Evolutionary conservation across 53 echinoderm and acorn worm genomes (phyloP).

Genomic region (Henricia sp.): DNA sequence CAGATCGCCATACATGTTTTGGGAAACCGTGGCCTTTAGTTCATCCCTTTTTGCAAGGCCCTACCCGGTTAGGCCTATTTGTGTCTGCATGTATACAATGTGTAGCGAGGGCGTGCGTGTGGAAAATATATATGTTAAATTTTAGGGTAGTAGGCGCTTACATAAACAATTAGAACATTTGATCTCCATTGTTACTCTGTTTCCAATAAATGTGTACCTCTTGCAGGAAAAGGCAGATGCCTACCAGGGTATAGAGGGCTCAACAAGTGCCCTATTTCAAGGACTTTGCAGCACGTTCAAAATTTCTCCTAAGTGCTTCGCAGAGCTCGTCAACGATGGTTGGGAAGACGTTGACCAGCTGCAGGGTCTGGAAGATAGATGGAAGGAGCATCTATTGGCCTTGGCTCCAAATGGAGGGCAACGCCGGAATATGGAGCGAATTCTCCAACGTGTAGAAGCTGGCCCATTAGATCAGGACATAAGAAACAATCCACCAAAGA

Average conservation of each 20-base stretch:
- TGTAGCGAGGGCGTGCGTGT: too few species aligned
- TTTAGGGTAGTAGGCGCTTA: too few species aligned
- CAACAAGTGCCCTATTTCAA: not conserved
- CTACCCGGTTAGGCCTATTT: too few species aligned
- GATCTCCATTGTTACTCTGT: too few species aligned
- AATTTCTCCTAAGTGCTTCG: constrained; percentile 3
- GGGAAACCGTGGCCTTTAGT: too few species aligned
- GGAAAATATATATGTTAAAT: too few species aligned
- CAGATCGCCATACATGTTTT: too few species aligned
- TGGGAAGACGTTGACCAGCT: constrained; percentile 34
- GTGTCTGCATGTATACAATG: too few species aligned
- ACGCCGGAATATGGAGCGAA: constrained; percentile 8
- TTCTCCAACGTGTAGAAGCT: constrained; percentile 24
- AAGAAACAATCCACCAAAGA: not conserved
- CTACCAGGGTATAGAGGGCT: not conserved
- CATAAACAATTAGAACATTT: too few species aligned
- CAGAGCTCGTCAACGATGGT: constrained; percentile 3
- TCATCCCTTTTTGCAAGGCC: too few species aligned
- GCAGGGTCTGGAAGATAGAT: not conserved
- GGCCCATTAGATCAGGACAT: constrained; percentile 20
- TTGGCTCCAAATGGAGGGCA: constrained; percentile 30
- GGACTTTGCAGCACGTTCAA: not conserved
- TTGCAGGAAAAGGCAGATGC: constrained; percentile 20
- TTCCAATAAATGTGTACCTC: too few species aligned
- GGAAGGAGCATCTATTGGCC: not conserved